phyloP scores from a whole-genome alignment of 2,113 vertebrate genomes.

The Embiotoca jacksoni region DNA sequence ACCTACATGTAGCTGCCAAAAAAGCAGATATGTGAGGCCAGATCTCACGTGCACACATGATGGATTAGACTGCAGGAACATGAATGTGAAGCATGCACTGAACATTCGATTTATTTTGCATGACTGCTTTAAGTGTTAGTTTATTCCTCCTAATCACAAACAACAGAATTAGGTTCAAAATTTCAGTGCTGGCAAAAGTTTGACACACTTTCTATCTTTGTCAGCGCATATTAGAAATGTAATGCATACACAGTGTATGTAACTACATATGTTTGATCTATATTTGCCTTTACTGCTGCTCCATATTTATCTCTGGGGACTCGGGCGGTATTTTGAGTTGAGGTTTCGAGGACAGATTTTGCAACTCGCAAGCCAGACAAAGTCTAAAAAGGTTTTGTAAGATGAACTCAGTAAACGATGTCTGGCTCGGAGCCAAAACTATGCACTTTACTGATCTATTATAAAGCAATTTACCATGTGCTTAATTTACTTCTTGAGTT shows the following conservation, averaged over 20 bases:
- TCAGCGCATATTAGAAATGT: background rate
- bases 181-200: conserved; percentile 32
- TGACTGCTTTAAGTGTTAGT: too few species aligned
- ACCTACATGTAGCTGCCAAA: conserved; percentile 23
- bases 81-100: background rate
- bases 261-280: conserved; percentile 48
- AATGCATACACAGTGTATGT: conserved; percentile 1
- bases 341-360: conserved; percentile 13
- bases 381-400: conserved; percentile 44
- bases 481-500: conserved; percentile 44
- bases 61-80: background rate
- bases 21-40: conserved; percentile 7
- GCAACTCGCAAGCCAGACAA: conserved; percentile 27
- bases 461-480: conserved; percentile 42
- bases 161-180: background rate
- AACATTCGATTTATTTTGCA: background rate
- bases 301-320: conserved; percentile 45
- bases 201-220: conserved; percentile 33
- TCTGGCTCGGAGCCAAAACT: conserved; percentile 47
- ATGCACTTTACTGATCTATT: conserved; percentile 51
- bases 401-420: conserved; percentile 44
- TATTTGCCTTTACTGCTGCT: conserved; percentile 23
- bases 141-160: background rate
- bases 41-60: background rate
- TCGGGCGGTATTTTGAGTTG: conserved; percentile 36